These are phyloP conservation scores for Hanleya hanleyi DNA, from an alignment of 2,888 invertebrate genomes.

Conservation along the genomic window DNA sequence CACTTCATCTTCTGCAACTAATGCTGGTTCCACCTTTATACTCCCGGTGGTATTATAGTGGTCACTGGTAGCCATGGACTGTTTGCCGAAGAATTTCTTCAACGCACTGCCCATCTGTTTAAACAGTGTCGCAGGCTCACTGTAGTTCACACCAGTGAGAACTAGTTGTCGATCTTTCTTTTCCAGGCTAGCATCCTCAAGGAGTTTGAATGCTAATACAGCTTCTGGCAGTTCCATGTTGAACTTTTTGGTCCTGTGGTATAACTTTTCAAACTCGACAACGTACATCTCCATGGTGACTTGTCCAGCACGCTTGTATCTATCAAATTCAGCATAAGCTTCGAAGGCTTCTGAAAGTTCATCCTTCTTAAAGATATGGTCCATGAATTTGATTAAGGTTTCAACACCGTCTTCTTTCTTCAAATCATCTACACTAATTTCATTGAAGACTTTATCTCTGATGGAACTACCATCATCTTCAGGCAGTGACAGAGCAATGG, in stretches of 20 bases:
- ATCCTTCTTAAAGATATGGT: constrained; percentile 28
- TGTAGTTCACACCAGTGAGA: constrained; percentile 33
- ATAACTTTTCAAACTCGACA: constrained; percentile 30
- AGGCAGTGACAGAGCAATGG: constrained; percentile 22
- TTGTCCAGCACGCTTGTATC: constrained; percentile 11
- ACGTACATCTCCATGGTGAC: constrained; percentile 25
- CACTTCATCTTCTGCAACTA: constrained; percentile 7
- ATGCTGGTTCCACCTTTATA: constrained; percentile 23
- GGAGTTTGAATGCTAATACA: constrained; percentile 29
- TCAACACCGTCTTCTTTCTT: constrained; percentile 24
- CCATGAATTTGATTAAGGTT: constrained; percentile 21
- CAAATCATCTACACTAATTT: constrained; percentile 22
- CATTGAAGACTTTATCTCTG: constrained; percentile 14
- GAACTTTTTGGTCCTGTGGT: constrained; percentile 19
- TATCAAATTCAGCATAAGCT: constrained; percentile 29
- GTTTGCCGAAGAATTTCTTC: constrained; percentile 28
- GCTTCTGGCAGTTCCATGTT: constrained; percentile 28
- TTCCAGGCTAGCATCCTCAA: constrained; percentile 17
- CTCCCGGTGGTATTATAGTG: not conserved
- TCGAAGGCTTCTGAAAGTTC: constrained; percentile 30
- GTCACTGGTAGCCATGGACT: constrained; percentile 4
- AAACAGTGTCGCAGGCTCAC: constrained; percentile 18
- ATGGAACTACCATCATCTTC: constrained; percentile 19
- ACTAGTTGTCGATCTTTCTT: constrained; percentile 32
- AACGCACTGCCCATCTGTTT: constrained; percentile 23